Evolutionary conservation across 2,797 vertebrate species (phyloP).

Genomic region (Ceyx erithaca): DNA sequence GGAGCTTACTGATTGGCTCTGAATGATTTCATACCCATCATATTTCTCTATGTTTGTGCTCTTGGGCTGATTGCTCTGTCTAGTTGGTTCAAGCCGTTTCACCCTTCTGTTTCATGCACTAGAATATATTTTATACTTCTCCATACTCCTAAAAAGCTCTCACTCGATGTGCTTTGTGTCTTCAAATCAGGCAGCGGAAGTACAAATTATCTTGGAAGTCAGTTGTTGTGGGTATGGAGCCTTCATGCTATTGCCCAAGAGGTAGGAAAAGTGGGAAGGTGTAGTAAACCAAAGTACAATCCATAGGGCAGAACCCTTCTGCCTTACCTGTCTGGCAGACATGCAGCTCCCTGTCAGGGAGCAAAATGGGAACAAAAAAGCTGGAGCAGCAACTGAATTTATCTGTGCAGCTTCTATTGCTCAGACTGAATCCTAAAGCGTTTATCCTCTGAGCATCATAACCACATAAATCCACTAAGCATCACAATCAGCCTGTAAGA

Average conservation of each 20-base stretch:
- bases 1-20: constrained; percentile 70
- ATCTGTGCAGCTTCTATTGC: not conserved
- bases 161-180: not conserved
- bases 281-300: not conserved
- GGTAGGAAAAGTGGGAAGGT: not conserved
- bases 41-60: constrained; percentile 69
- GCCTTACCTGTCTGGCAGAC: not conserved
- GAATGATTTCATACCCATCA: constrained; percentile 77
- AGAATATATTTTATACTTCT: not conserved
- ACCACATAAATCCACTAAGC: not conserved
- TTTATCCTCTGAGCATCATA: not conserved
- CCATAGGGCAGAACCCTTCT: not conserved
- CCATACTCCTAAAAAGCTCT: not conserved
- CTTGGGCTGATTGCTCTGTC: constrained; percentile 35
- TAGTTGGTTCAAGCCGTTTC: constrained; percentile 29
- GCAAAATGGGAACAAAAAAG: not conserved
- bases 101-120: not conserved
- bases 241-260: not conserved
- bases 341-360: not conserved
- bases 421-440: not conserved
- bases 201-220: not conserved
- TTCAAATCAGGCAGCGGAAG: not conserved
- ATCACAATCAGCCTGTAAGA: not conserved
- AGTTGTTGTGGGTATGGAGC: not conserved
- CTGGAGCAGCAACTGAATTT: not conserved